phyloP scores from a whole-genome alignment of 1,140 invertebrate species.

The Rhopalosiphum maidis region DNA sequence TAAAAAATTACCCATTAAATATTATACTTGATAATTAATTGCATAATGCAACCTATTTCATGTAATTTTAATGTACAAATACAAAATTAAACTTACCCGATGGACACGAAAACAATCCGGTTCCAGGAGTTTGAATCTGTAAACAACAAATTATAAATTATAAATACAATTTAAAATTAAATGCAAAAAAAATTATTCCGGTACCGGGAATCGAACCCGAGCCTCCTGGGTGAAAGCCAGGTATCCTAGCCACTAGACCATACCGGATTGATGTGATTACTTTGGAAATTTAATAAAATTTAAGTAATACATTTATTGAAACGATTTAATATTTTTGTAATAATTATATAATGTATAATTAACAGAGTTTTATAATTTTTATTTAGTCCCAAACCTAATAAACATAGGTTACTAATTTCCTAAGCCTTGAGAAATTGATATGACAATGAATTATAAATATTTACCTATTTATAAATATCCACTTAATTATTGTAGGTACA shows the following conservation, averaged over 20 bases:
- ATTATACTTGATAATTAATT: too few species aligned
- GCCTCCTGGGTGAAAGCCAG: conserved; percentile 83
- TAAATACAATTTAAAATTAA: background rate
- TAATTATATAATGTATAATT: too few species aligned
- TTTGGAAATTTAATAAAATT: background rate
- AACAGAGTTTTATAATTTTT: background rate
- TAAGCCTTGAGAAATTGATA: background rate
- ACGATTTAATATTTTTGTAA: background rate
- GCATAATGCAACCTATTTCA: too few species aligned
- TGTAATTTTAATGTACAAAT: too few species aligned
- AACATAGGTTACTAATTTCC: background rate
- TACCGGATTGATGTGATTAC: conserved; percentile 59
- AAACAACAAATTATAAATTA: conserved; percentile 15
- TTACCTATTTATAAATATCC: background rate
- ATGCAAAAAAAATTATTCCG: conserved; percentile 65
- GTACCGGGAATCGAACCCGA: conserved; percentile 85
- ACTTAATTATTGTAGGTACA: too few species aligned
- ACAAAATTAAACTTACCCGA: conserved; percentile 10
- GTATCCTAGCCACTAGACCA: conserved; percentile 84
- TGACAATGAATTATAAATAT: background rate
- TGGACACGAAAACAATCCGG: conserved; percentile 51
- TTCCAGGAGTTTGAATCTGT: conserved; percentile 49
- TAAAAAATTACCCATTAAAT: too few species aligned
- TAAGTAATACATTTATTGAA: background rate
- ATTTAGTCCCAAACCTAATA: background rate